Percentiles rank a stretch among this genome's conserved stretches.
These are phyloP conservation scores for Epinotia brunnichana DNA, from an alignment of 2,888 invertebrate species.

Conservation along the genomic window DNA sequence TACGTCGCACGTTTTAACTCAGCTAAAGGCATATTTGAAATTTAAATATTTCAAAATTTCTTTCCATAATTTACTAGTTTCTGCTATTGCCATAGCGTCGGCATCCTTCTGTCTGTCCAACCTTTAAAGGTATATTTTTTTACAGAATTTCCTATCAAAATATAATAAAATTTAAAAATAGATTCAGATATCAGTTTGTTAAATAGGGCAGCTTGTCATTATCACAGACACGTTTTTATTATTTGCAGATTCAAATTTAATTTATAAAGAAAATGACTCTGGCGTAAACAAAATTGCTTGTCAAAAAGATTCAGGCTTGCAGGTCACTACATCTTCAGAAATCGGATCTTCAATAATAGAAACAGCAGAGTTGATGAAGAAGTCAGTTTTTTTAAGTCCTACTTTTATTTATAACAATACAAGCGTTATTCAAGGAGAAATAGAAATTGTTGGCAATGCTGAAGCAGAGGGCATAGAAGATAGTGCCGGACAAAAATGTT, in stretches of 20 bases:
- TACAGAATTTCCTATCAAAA: too few relatives aligned
- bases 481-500: not conserved
- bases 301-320: not conserved
- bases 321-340: constrained; percentile 29
- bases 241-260: constrained; percentile 26
- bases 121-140: too few relatives aligned
- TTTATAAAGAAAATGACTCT: not conserved
- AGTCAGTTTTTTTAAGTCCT: constrained; percentile 74
- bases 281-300: not conserved
- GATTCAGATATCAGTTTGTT: not conserved
- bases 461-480: not conserved
- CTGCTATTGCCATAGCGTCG: too few relatives aligned
- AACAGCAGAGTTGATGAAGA: constrained; percentile 74
- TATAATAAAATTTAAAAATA: too few relatives aligned
- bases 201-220: not conserved
- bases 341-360: constrained; percentile 66
- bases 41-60: too few relatives aligned
- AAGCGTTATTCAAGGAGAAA: constrained; percentile 55
- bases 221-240: not conserved
- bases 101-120: too few relatives aligned
- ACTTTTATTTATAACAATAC: constrained; percentile 61
- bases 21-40: too few relatives aligned
- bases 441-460: constrained; percentile 40
- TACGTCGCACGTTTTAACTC: too few relatives aligned
- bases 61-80: too few relatives aligned